These are phyloP conservation scores for Baccha elongata DNA, from an alignment of 2,888 invertebrate genomes.

Conservation along the genomic window DNA sequence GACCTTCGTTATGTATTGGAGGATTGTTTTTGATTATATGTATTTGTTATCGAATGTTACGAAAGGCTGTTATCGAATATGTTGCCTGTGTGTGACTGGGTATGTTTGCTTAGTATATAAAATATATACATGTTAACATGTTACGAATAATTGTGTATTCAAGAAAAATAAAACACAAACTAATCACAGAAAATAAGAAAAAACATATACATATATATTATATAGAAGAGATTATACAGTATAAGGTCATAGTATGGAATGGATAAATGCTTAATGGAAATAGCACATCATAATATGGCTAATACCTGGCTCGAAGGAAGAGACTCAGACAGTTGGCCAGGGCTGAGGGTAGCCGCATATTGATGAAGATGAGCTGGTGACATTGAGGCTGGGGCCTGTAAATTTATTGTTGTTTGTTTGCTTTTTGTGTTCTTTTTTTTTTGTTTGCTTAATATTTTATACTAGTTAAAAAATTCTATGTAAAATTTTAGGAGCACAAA, in stretches of 20 bases:
- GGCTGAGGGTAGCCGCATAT: conserved; percentile 86
- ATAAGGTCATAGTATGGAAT: conserved; percentile 51
- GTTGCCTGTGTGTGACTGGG: not conserved
- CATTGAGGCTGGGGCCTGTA: conserved; percentile 95
- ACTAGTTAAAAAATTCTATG: conserved; percentile 42
- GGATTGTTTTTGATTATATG: not conserved
- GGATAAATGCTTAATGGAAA: conserved; percentile 53
- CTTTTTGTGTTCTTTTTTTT: conserved; percentile 37
- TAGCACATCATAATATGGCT: conserved; percentile 71
- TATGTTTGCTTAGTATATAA: conserved; percentile 12
- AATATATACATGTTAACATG: too few species aligned
- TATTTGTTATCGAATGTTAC: not conserved
- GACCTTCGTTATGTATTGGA: not conserved
- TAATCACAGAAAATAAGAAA: conserved; percentile 27
- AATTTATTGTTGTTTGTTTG: conserved; percentile 62
- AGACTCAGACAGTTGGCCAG: conserved; percentile 88
- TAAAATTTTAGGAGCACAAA: too few species aligned
- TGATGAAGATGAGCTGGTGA: conserved; percentile 93
- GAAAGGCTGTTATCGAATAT: conserved; percentile 1
- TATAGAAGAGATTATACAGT: conserved; percentile 29
- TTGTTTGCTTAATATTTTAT: conserved; percentile 4
- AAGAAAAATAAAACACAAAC: conserved; percentile 23
- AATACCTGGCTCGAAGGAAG: conserved; percentile 92
- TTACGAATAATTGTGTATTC: conserved; percentile 11
- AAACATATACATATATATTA: conserved; percentile 48